These are phyloP conservation scores for Vulpes vulpes DNA, from an alignment of 2,113 vertebrate genomes.

Conservation along the genomic window DNA sequence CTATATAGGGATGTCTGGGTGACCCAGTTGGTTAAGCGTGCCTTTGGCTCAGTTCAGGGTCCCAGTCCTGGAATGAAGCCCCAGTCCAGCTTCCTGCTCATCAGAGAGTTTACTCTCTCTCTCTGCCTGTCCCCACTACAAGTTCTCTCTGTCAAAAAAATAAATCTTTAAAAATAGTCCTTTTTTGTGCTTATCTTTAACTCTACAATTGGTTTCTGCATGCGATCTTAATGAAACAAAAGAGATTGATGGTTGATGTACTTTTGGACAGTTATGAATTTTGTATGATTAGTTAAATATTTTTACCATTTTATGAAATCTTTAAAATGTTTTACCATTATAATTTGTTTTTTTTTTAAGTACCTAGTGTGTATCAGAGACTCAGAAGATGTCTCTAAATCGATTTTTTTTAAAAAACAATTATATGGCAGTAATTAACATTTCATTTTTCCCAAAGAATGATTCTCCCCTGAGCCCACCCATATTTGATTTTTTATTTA, in stretches of 20 bases:
- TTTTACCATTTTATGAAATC: constrained; percentile 35
- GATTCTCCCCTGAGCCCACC: not conserved
- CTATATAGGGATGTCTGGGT: not conserved
- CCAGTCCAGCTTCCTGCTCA: too few relatives aligned
- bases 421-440: not conserved
- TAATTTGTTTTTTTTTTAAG: constrained; percentile 45
- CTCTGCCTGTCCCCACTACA: too few relatives aligned
- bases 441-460: not conserved
- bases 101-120: too few relatives aligned
- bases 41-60: too few relatives aligned
- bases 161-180: not conserved
- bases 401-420: not conserved
- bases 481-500: not conserved
- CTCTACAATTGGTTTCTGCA: not conserved
- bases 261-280: not conserved
- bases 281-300: not conserved
- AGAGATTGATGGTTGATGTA: not conserved
- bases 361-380: not conserved
- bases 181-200: constrained; percentile 8
- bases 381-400: not conserved
- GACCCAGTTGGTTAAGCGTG: too few relatives aligned
- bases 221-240: not conserved
- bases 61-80: too few relatives aligned
- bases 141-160: too few relatives aligned
- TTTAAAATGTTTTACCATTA: not conserved